These are phyloP conservation scores for Catajapyx aquilonaris DNA, from an alignment of 1,140 invertebrate species.

Conservation along the genomic window DNA sequence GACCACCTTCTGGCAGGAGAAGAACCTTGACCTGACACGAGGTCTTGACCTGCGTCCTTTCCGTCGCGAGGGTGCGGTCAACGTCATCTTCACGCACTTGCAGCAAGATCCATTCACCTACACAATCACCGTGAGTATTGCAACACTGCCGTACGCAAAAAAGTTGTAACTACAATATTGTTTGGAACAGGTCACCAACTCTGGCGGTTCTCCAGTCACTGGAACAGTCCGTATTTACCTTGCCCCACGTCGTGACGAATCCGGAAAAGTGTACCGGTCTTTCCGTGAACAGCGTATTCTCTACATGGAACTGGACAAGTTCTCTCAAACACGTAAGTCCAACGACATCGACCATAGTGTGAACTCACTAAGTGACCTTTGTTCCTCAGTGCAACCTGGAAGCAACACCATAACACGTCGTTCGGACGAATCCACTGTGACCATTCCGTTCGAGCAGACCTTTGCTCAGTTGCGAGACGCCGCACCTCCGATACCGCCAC, in stretches of 20 bases:
- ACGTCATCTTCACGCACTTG: conserved; percentile 48
- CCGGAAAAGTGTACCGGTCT: conserved; percentile 32
- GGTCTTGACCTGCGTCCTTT: conserved; percentile 49
- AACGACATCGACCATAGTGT: too few relatives aligned
- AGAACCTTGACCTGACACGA: conserved; percentile 43
- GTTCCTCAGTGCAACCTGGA: too few relatives aligned
- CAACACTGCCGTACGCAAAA: too few relatives aligned
- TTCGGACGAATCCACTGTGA: too few relatives aligned
- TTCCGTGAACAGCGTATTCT: conserved; percentile 40
- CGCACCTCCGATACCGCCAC: too few relatives aligned
- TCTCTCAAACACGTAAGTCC: conserved; percentile 34
- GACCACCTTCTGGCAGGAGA: conserved; percentile 52
- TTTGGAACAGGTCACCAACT: conserved; percentile 43
- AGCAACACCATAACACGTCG: too few relatives aligned
- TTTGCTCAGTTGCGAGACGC: too few relatives aligned
- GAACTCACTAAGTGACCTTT: too few relatives aligned
- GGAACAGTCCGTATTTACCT: conserved; percentile 59
- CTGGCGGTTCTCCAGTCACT: conserved; percentile 23
- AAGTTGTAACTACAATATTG: too few relatives aligned
- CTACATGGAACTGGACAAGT: conserved; percentile 60
- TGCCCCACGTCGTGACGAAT: conserved; percentile 43
- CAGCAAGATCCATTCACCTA: conserved; percentile 46
- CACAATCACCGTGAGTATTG: conserved; percentile 15
- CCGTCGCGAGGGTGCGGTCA: conserved; percentile 31
- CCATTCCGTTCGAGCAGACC: too few relatives aligned